phyloP scores from a whole-genome alignment of 2,797 vertebrate species.

The Clarias fuscus region DNA sequence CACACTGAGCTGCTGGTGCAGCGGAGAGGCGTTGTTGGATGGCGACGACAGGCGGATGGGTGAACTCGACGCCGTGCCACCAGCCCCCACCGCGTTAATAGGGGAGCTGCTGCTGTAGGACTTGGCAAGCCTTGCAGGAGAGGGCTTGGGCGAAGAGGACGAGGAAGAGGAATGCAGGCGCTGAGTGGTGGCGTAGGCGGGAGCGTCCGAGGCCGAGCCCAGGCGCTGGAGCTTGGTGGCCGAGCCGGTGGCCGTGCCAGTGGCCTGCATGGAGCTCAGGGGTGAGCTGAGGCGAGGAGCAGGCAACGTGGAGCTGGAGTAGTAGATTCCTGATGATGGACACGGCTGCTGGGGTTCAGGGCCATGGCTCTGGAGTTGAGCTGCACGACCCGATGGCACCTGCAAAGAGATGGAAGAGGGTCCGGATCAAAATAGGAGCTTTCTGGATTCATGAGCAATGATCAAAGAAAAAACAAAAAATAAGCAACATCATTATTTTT shows the following conservation, averaged over 20 bases:
- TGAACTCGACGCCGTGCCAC: slow-evolving; percentile 72
- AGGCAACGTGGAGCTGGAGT: slow-evolving; percentile 93
- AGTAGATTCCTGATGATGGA: slow-evolving; percentile 78
- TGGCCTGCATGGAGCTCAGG: slow-evolving; percentile 78
- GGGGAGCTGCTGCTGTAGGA: slow-evolving; percentile 94
- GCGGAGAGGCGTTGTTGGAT: slow-evolving; percentile 86
- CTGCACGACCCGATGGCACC: slow-evolving; percentile 85
- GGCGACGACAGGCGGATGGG: slow-evolving; percentile 89
- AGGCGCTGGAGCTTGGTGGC: slow-evolving; percentile 91
- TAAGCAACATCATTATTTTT: not conserved
- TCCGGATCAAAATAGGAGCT: not conserved
- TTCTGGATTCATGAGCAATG: not conserved
- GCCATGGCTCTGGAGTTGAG: slow-evolving; percentile 77
- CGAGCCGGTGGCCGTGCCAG: slow-evolving; percentile 75
- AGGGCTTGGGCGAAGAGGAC: slow-evolving; percentile 90
- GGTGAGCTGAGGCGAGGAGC: slow-evolving; percentile 91
- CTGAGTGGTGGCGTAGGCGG: slow-evolving; percentile 83
- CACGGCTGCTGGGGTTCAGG: slow-evolving; percentile 74
- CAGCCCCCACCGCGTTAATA: slow-evolving; percentile 80
- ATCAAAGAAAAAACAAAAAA: not conserved
- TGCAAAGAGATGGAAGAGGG: slow-evolving; percentile 58
- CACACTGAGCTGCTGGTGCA: slow-evolving; percentile 96
- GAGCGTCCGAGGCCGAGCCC: slow-evolving; percentile 82
- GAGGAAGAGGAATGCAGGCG: slow-evolving; percentile 77
- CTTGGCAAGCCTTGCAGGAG: slow-evolving; percentile 88